Evolutionary conservation across 2,797 vertebrate genomes (phyloP).

Genomic region (Schizopygopsis pylzovi): DNA sequence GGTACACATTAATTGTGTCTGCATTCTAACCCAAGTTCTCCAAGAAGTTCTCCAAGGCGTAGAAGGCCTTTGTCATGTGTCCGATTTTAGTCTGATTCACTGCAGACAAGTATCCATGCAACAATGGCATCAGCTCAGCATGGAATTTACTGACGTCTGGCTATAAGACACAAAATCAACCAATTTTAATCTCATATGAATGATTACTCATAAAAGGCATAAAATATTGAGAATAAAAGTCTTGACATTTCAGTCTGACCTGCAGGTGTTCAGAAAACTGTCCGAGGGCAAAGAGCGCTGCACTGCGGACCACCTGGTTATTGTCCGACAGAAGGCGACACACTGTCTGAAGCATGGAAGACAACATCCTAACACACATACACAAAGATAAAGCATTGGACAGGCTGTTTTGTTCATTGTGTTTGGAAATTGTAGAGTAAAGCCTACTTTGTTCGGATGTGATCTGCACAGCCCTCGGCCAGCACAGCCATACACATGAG

Average conservation of each 20-base stretch:
- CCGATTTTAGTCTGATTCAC: constrained; percentile 80
- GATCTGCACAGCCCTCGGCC: constrained; percentile 90
- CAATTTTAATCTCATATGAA: too few relatives aligned
- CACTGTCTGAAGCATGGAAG: constrained; percentile 83
- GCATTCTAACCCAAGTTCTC: constrained; percentile 85
- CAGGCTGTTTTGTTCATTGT: background rate
- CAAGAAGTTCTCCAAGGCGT: constrained; percentile 91
- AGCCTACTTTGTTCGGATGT: constrained; percentile 87
- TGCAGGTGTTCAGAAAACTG: constrained; percentile 92
- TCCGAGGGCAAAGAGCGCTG: constrained; percentile 87
- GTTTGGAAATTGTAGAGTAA: background rate
- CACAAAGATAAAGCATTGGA: constrained; percentile 34
- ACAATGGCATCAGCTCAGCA: constrained; percentile 86
- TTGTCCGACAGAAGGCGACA: constrained; percentile 84
- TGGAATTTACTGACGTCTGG: constrained; percentile 88
- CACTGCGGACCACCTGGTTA: constrained; percentile 86
- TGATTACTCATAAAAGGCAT: background rate
- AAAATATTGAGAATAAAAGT: background rate
- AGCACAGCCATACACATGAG: constrained; percentile 89
- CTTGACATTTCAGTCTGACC: constrained; percentile 70
- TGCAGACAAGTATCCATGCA: constrained; percentile 84
- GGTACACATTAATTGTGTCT: background rate
- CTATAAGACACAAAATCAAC: constrained; percentile 67
- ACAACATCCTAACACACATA: constrained; percentile 78
- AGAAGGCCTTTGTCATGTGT: constrained; percentile 89